Evolutionary conservation across 2,888 invertebrate genomes (phyloP).

Genomic region (Hirtodrosophila alboralis): DNA sequence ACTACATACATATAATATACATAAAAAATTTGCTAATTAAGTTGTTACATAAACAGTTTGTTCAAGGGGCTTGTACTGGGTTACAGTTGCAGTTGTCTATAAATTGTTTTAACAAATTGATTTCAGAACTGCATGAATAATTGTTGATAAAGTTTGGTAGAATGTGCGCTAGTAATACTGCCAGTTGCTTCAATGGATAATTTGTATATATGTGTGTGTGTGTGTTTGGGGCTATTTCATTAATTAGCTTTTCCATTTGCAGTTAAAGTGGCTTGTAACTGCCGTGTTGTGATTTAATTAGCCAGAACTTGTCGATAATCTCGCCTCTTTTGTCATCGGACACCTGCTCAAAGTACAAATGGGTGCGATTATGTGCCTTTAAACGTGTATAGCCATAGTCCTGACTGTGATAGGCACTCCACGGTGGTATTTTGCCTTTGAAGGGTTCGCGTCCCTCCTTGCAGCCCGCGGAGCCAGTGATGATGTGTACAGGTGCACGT

Average conservation of each 20-base stretch:
- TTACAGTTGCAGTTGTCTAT: conserved; percentile 13
- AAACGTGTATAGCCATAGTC: conserved; percentile 98
- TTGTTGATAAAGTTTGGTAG: conserved; percentile 6
- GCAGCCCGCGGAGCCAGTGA: conserved; percentile 96
- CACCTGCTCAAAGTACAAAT: conserved; percentile 95
- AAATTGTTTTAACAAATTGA: not conserved
- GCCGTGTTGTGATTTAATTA: conserved; percentile 86
- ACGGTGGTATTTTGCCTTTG: conserved; percentile 86
- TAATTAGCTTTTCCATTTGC: not conserved
- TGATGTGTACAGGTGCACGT: conserved; percentile 95
- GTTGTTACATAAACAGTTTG: conserved; percentile 16
- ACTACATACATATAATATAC: conserved; percentile 1
- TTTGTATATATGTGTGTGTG: conserved; percentile 4
- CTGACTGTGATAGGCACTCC: conserved; percentile 93
- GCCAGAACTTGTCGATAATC: conserved; percentile 89
- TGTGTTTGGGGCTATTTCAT: conserved; percentile 3
- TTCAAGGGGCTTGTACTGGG: conserved; percentile 16
- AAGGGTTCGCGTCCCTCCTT: conserved; percentile 92
- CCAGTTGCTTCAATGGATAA: conserved; percentile 34
- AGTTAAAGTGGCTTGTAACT: conserved; percentile 53
- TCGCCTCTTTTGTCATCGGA: conserved; percentile 89
- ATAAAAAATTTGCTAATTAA: conserved; percentile 41
- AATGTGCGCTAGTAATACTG: conserved; percentile 69
- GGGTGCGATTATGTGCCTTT: conserved; percentile 91
- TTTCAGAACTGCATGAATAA: no score